Base-by-base conservation (phyloP, 2,888 invertebrate genomes). In the Cheilosia scutellata region DNA sequence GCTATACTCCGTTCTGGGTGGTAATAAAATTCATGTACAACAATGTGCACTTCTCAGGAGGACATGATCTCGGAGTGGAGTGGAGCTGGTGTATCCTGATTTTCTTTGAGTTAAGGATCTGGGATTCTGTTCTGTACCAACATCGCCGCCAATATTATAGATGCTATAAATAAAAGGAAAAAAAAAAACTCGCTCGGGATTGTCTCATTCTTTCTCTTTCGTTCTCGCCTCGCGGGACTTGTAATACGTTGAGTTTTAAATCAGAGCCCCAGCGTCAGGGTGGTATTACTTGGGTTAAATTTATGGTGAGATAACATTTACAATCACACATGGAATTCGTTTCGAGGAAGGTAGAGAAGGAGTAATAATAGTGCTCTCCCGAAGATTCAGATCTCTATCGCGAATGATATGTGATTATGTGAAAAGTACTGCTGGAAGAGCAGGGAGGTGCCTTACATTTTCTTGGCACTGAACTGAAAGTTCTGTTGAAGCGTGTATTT, bases 21-120 rank as follows among this genome's bases (percentile, higher is more conserved):
- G 86, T 71, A 86, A 86, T 86, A 86, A 86, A 86, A 86, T 40
- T 55, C 80, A 68, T 79, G 84, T 84, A 84, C 84, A 84, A 84
- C 86, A 86, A 66, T 86, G 86, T 82, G 80, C 80, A 86, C 66
- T 60, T 20, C 40, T 68, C 25, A 9, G 51, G 55, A 75, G 57
- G 49, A 72, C 58, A 82, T 72, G 74, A 33, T 53, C 47, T 11
- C 29, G 5, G 29, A 16, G n/a, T 37, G 13, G 29, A 63, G 63
- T 27, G 42, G 42, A 37, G 44, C 5, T 51, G 40, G 66, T 62
- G 68, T 74, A 66, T 72, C 58, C 58, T 74, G 80, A 80, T 80
- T 80, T 86, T 66, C 66, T 76, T 60, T 65, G 51, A 86, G 80
- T 86, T 86, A 86, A 86, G 51, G 57, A 80, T 86, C 80, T 86